Base-by-base conservation (phyloP, 2,113 vertebrate genomes). In the Epinephelus lanceolatus region DNA sequence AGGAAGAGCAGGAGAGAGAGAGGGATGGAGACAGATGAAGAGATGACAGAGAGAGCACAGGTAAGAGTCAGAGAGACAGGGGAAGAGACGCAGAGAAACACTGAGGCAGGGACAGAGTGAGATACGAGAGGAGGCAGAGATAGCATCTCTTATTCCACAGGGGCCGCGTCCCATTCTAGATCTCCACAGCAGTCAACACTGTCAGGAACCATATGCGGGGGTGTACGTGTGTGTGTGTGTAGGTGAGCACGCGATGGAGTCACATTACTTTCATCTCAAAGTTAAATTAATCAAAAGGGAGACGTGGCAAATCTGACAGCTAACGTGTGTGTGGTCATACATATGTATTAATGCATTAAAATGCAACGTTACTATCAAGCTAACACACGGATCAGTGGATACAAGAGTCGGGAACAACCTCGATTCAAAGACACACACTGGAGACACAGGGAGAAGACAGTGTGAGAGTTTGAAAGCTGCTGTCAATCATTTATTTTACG, bases 91-190 rank as follows among this genome's bases (percentile, higher is more conserved):
- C 30, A 12, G 77, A 78, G 56, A 72, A 73, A 77, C 49, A 75
- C 63, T 18, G 66, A 78, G 75, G 42, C 68, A 33, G 69, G 5
- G 79, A 71, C 21, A 21, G 57, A 75, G 77, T 18, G 63, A 57
- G 53, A 84, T 18, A 42, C 3, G 15, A 7, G 62, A 60, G 55
- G 79, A 69, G 47, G 63, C 23, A 74, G 53, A 80, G 86, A 89
- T 80, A 73, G 71, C 88, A 87, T 91, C 84, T 84, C 70, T 72
- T 78, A 85, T 87, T 85, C 89, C 81, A 51, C 81, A 73, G 90
- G 84, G 78, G 78, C 66, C 56, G 53, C 56, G n/a, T 84, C 88
- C 71, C 72, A 40, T 76, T 74, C 75, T 2, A 55, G 75, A 68
- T 69, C 81, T 63, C 56, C 73, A 37, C 80, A 40, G 62, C 76